These are phyloP conservation scores for Caenorhabditis tropicalis DNA, from an alignment of 1,140 invertebrate species.

Conservation along the genomic window DNA sequence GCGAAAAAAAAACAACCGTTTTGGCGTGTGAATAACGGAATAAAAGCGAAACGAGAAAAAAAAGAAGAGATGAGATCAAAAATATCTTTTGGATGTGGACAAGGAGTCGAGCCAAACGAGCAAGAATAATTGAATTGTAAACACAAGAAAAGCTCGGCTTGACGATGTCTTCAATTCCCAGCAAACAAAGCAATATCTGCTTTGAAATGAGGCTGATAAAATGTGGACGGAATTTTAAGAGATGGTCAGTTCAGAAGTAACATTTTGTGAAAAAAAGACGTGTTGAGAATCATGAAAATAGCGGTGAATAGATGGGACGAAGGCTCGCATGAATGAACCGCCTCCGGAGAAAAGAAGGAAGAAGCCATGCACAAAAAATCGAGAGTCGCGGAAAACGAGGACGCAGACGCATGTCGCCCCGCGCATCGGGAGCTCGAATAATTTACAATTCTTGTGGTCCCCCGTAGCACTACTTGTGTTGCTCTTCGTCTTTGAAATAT, in stretches of 20 bases:
- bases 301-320: neutral
- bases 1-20: neutral
- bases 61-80: constrained; percentile 16
- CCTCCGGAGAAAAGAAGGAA: constrained; percentile 4
- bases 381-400: constrained; percentile 36
- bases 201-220: neutral
- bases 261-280: neutral
- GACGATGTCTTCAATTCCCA: neutral
- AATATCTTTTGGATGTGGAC: neutral
- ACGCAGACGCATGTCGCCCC: constrained; percentile 13
- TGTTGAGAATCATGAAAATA: neutral
- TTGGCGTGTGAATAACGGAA: neutral
- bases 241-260: neutral
- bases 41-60: neutral
- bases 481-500: neutral
- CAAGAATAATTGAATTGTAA: constrained; percentile 36
- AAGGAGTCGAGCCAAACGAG: neutral
- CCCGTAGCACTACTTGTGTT: neutral
- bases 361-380: constrained; percentile 41
- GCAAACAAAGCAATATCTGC: neutral
- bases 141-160: neutral
- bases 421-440: constrained; percentile 39
- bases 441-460: constrained; percentile 43
- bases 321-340: constrained; percentile 38
- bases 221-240: neutral